Conservation (phyloP, 2,113 vertebrate species). For the Rhombomys opimus region DNA sequence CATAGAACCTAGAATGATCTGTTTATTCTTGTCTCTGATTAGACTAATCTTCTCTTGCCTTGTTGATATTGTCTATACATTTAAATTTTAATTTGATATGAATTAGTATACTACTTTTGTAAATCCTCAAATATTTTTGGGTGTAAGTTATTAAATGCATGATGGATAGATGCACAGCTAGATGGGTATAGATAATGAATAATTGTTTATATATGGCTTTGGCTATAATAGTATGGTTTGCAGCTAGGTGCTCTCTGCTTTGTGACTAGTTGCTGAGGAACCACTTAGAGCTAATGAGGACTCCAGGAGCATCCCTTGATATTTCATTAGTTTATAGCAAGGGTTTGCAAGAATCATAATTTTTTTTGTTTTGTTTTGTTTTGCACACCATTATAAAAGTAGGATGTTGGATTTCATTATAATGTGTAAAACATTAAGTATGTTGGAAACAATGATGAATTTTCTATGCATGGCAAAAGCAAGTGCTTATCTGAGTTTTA, state of each 20-base stretch:
- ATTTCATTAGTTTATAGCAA: conserved; percentile 67
- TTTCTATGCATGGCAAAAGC: conserved; percentile 10
- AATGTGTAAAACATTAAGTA: conserved; percentile 24
- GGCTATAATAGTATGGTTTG: not conserved
- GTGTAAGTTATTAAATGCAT: not conserved
- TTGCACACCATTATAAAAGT: not conserved
- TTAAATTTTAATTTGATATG: not conserved
- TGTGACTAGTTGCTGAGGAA: conserved; percentile 55
- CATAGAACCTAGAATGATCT: not conserved
- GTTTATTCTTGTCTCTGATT: not conserved
- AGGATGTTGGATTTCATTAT: conserved; percentile 36
- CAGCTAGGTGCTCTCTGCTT: not conserved
- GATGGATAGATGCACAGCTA: not conserved
- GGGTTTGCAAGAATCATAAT: conserved; percentile 39
- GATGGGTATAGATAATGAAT: not conserved
- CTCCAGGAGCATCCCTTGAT: conserved; percentile 28
- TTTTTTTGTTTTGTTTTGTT: conserved; percentile 21
- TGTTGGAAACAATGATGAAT: conserved; percentile 19
- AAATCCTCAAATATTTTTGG: not conserved
- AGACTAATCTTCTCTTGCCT: not conserved
- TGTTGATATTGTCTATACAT: not conserved
- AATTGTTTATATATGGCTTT: not conserved
- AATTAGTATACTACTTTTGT: not conserved
- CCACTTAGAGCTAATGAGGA: conserved; percentile 55
- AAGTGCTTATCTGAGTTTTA: conserved; percentile 3